Conservation (phyloP, 2,888 invertebrate genomes). For the Lepidocyrtoides sp. region DNA sequence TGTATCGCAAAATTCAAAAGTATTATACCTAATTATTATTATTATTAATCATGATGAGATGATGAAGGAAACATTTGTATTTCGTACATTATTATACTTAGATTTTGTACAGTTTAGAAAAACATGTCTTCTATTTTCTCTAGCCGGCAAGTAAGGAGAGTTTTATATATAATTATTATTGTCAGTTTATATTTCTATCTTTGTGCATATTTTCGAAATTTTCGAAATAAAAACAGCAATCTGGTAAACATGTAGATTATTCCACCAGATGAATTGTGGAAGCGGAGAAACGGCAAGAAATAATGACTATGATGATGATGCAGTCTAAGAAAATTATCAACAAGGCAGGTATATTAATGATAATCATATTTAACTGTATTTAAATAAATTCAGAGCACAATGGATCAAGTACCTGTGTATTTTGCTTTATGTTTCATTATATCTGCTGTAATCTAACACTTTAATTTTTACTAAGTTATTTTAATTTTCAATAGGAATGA, state of each 20-base stretch:
- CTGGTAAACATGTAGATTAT: not conserved
- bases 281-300: not conserved
- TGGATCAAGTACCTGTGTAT: conserved; percentile 75
- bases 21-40: conserved; percentile 55
- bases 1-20: conserved; percentile 76
- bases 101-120: conserved; percentile 7
- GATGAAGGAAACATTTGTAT: conserved; percentile 16
- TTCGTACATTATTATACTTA: not conserved
- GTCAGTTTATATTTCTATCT: conserved; percentile 31
- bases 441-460: not conserved
- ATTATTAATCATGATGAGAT: not conserved
- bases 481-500: not conserved
- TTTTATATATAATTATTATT: conserved; percentile 32
- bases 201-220: not conserved
- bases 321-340: conserved; percentile 58
- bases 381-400: conserved; percentile 60
- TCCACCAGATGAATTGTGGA: not conserved
- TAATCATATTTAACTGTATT: not conserved
- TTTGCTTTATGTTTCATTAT: conserved; percentile 25
- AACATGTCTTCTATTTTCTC: conserved; percentile 59
- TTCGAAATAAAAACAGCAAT: not conserved
- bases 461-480: not conserved
- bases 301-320: not conserved
- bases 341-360: conserved; percentile 61
- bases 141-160: conserved; percentile 32